Evolutionary conservation across 92 coral and sea anemone species (phyloP).

Genomic region (Desmophyllum pertusum): DNA sequence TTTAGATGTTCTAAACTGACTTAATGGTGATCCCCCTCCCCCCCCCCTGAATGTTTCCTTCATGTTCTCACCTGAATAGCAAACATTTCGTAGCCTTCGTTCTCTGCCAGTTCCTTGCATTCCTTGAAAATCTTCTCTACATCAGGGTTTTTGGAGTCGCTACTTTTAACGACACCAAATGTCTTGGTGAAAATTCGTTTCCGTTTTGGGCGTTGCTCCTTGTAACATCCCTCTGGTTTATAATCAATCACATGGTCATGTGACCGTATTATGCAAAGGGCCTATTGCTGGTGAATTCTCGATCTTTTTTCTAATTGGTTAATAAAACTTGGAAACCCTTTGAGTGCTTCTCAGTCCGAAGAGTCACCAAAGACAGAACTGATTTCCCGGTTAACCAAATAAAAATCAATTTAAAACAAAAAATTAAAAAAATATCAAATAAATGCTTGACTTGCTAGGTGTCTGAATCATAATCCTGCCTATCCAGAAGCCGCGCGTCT

Average conservation of each 20-base stretch:
- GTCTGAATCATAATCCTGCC: conserved; percentile 74
- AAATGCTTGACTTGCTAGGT: background rate
- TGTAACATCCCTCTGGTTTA: background rate
- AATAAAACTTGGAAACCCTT: background rate
- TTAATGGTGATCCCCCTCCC: too few species aligned
- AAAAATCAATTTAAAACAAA: background rate
- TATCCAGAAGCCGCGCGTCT: conserved; percentile 69
- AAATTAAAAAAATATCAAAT: background rate
- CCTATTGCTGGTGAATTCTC: too few species aligned
- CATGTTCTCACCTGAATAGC: conserved; percentile 3
- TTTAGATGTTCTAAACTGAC: background rate
- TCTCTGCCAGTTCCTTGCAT: conserved; percentile 24
- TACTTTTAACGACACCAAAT: background rate
- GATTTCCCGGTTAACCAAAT: background rate
- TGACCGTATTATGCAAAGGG: too few species aligned
- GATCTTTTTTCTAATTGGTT: background rate
- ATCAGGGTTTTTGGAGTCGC: background rate
- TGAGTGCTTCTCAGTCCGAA: background rate
- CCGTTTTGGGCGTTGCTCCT: background rate
- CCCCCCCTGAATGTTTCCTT: background rate
- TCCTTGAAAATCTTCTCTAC: background rate
- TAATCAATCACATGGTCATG: background rate
- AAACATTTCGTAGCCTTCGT: conserved; percentile 20
- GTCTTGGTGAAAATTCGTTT: background rate
- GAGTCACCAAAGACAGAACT: background rate